Conservation (phyloP, 37 sponge, comb jelly and placozoan species). For the Chondrosia reniformis region DNA sequence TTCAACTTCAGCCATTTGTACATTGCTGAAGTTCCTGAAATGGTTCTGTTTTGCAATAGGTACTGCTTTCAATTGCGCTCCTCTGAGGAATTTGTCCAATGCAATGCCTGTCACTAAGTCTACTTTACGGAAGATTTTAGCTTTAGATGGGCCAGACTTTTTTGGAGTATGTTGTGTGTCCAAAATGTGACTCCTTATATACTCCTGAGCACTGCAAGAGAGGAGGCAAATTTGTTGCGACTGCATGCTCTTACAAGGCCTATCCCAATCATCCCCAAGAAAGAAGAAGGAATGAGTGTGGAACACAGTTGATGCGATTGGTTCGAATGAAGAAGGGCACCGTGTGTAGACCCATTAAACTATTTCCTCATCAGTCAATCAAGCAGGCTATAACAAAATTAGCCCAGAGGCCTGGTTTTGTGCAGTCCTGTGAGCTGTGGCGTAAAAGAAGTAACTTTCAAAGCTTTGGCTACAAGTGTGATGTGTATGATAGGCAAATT, state of each 20-base stretch:
- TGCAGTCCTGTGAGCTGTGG: slow-evolving; percentile 32
- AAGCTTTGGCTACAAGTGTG: slow-evolving; percentile 1
- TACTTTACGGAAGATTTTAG: slow-evolving; percentile 3
- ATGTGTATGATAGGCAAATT: slow-evolving; percentile 49
- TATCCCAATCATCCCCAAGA: slow-evolving; percentile 54
- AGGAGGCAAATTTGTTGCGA: slow-evolving; percentile 21
- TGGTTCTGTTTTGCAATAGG: slow-evolving; percentile 26
- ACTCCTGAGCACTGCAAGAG: slow-evolving; percentile 28
- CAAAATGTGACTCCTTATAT: slow-evolving; percentile 52
- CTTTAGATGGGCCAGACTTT: not conserved
- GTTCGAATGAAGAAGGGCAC: not conserved
- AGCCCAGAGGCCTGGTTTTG: slow-evolving; percentile 23
- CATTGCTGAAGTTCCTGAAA: slow-evolving; percentile 23
- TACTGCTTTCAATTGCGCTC: slow-evolving; percentile 17
- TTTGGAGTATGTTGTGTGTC: slow-evolving; percentile 45
- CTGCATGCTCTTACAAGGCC: slow-evolving; percentile 33
- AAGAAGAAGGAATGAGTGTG: slow-evolving; percentile 13
- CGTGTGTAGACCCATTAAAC: slow-evolving; percentile 27
- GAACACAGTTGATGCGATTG: slow-evolving; percentile 24
- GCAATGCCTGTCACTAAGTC: not conserved
- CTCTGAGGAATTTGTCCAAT: not conserved
- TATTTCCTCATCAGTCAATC: slow-evolving; percentile 34
- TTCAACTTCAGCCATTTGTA: slow-evolving; percentile 30
- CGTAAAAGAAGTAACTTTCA: slow-evolving; percentile 7
- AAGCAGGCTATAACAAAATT: not conserved